Conservation (phyloP, 23 tunicate species). For the Halocynthia aurantium region DNA sequence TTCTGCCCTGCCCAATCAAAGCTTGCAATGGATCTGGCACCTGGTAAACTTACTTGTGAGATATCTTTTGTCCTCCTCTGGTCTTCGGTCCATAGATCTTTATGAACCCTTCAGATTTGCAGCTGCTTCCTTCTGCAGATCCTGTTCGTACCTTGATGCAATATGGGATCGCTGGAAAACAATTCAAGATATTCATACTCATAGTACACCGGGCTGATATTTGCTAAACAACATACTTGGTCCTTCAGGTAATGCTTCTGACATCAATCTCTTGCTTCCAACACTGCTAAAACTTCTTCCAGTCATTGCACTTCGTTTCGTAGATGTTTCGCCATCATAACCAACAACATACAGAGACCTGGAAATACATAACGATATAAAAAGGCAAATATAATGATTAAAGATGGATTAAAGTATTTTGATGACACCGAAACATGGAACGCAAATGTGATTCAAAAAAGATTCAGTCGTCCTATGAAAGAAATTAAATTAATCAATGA, state of each 20-base stretch:
- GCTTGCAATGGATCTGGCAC: too few species aligned
- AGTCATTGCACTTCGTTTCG: slow-evolving; percentile 64
- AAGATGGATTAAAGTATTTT: too few species aligned
- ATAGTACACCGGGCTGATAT: too few species aligned
- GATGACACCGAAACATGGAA: too few species aligned
- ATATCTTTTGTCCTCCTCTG: slow-evolving; percentile 46
- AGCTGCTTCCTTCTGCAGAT: slow-evolving; percentile 42
- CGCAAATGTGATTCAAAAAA: too few species aligned
- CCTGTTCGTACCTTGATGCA: slow-evolving; percentile 72
- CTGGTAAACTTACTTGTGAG: slow-evolving; percentile 21
- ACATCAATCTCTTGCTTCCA: slow-evolving; percentile 53
- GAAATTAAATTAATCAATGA: too few species aligned
- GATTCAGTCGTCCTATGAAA: too few species aligned
- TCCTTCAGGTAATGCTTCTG: slow-evolving; percentile 75
- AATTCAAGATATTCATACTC: background rate
- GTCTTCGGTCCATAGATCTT: slow-evolving; percentile 51
- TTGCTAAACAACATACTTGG: slow-evolving; percentile 57
- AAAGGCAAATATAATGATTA: too few species aligned
- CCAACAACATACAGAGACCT: slow-evolving; percentile 88
- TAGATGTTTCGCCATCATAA: slow-evolving; percentile 94
- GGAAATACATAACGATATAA: background rate
- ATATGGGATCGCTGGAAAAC: slow-evolving; percentile 75
- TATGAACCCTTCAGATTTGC: slow-evolving; percentile 63
- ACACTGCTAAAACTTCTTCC: slow-evolving; percentile 54
- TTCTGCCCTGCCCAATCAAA: too few species aligned